A percentile compares a stretch with the other conserved stretches of the same genome.
phyloP scores from a whole-genome alignment of 2,888 invertebrate species.

The Athripsodes cinereus region DNA sequence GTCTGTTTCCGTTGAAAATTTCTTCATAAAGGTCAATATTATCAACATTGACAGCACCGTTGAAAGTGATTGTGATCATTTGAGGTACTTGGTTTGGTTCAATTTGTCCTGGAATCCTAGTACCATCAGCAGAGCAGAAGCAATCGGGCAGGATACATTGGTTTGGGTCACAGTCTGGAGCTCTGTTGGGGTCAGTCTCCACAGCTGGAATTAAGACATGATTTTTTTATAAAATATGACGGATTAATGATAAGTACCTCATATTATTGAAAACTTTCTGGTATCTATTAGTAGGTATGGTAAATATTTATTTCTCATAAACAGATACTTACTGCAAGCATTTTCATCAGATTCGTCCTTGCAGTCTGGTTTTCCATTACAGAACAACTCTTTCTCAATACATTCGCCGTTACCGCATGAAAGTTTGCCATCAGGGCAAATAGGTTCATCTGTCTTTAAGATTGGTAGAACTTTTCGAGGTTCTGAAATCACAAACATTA shows the following conservation, averaged over 20 bases:
- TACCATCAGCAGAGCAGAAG: conserved; percentile 90
- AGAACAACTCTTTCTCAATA: conserved; percentile 86
- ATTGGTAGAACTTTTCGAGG: conserved; percentile 84
- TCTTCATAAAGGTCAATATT: conserved; percentile 90
- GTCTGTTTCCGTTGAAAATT: conserved; percentile 76
- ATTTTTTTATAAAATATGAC: too few species aligned
- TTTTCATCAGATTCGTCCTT: conserved; percentile 94
- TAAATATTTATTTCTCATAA: too few species aligned
- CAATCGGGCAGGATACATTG: conserved; percentile 87
- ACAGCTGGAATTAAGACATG: conserved; percentile 64
- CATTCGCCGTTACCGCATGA: conserved; percentile 91
- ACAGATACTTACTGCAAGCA: conserved; percentile 77
- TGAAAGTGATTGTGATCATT: conserved; percentile 90
- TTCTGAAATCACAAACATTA: conserved; percentile 59
- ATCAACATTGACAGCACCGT: conserved; percentile 88
- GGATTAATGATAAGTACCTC: too few species aligned
- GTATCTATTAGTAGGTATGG: too few species aligned
- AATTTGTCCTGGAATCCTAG: conserved; percentile 78
- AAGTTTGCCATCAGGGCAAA: conserved; percentile 84
- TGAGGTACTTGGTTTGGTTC: conserved; percentile 84
- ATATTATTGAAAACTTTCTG: too few species aligned
- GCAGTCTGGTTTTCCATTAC: conserved; percentile 89
- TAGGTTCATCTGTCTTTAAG: conserved; percentile 87
- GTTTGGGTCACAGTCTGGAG: conserved; percentile 84
- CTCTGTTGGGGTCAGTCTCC: conserved; percentile 84